These are phyloP conservation scores for Euproctis similis DNA, from an alignment of 2,888 invertebrate genomes.

Conservation along the genomic window DNA sequence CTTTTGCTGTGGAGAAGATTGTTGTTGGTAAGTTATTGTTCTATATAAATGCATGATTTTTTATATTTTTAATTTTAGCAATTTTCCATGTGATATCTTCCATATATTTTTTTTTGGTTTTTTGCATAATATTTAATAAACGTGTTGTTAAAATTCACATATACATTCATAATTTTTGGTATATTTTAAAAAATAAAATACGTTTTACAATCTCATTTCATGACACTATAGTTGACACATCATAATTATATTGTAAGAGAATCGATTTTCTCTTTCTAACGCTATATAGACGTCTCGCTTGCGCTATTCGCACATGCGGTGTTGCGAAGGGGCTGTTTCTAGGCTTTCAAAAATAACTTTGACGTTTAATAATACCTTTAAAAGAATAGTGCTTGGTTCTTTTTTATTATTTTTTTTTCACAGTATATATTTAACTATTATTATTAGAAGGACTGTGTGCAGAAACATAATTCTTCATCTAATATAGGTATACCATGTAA, in stretches of 20 bases:
- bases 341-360: conserved; percentile 24
- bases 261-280: conserved; percentile 47
- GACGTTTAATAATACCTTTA: no score
- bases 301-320: conserved; percentile 23
- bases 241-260: conserved; percentile 17
- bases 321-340: conserved; percentile 23
- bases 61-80: no score
- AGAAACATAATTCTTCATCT: no score
- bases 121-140: background rate
- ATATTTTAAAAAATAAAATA: no score
- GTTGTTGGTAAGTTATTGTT: conserved; percentile 68
- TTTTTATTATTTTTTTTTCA: no score
- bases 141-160: background rate
- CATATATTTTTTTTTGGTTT: background rate
- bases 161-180: conserved; percentile 10
- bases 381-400: no score
- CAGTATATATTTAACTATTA: no score
- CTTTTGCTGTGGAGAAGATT: conserved; percentile 63
- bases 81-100: no score
- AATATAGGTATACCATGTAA: no score
- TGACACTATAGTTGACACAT: conserved; percentile 31
- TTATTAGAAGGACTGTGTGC: no score
- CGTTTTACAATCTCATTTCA: conserved; percentile 41
- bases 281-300: conserved; percentile 28
- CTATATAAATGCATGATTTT: no score